Conservation (phyloP, 2,797 vertebrate species). For the Lithobates pipiens region DNA sequence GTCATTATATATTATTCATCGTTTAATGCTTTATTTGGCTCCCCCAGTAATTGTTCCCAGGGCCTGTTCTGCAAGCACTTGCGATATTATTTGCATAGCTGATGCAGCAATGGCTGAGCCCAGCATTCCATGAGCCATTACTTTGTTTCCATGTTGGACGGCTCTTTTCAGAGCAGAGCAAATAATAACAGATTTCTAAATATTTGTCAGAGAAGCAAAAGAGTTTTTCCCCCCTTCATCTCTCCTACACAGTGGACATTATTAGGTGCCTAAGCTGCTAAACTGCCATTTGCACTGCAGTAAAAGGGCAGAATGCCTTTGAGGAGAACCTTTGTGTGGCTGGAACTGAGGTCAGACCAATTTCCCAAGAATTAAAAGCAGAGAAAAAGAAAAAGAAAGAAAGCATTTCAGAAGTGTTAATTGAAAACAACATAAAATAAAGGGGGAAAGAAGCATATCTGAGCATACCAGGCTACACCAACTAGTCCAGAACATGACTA, state of each 20-base stretch:
- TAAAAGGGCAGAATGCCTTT: neutral
- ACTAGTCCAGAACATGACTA: too few relatives aligned
- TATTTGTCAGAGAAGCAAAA: conserved; percentile 31
- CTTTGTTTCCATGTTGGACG: conserved; percentile 8
- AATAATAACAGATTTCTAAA: conserved; percentile 46
- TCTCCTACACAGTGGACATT: neutral
- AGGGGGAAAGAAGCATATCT: neutral
- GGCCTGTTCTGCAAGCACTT: conserved; percentile 48
- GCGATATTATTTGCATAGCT: conserved; percentile 49
- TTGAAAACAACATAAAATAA: neutral
- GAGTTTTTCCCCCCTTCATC: neutral
- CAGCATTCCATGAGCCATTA: conserved; percentile 35
- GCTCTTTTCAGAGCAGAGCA: conserved; percentile 35
- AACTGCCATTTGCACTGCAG: conserved; percentile 4
- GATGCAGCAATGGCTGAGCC: conserved; percentile 45
- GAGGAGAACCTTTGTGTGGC: conserved; percentile 14
- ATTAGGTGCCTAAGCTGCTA: neutral
- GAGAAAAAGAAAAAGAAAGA: neutral
- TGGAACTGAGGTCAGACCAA: conserved; percentile 41
- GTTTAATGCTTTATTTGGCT: conserved; percentile 61
- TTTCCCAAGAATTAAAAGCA: conserved; percentile 28
- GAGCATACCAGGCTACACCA: too few relatives aligned
- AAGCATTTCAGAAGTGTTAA: neutral
- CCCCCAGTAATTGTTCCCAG: conserved; percentile 41
- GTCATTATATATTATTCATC: conserved; percentile 61